Percentiles rank a stretch among this genome's conserved stretches.
Conservation (phyloP, 1,140 invertebrate species). For the Pentalonia nigronervosa region DNA sequence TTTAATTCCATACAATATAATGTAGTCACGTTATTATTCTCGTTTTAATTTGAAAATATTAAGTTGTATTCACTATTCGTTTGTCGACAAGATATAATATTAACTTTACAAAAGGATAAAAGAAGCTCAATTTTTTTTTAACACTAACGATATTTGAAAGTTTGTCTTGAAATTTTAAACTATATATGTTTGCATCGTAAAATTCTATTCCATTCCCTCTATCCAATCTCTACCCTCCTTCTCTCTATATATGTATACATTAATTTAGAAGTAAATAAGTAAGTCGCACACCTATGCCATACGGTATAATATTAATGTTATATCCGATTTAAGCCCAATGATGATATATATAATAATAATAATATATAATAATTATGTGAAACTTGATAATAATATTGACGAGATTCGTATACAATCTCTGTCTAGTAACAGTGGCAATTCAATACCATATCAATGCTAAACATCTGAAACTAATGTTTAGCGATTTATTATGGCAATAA, state of each 20-base stretch:
- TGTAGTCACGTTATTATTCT: neutral
- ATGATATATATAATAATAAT: neutral
- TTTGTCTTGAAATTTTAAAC: conserved; percentile 16
- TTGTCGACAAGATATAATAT: neutral
- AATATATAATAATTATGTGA: conserved; percentile 29
- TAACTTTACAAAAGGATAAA: conserved; percentile 27
- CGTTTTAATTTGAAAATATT: neutral
- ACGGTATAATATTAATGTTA: neutral
- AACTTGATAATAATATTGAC: conserved; percentile 57
- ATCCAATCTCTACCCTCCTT: neutral
- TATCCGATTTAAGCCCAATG: conserved; percentile 22
- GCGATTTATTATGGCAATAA: conserved; percentile 58
- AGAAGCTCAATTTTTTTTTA: conserved; percentile 51
- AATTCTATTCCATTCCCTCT: neutral
- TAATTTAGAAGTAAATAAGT: neutral
- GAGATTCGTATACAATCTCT: conserved; percentile 38
- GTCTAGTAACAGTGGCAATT: conserved; percentile 58
- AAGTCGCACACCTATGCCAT: neutral
- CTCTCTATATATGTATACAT: neutral
- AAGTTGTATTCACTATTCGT: neutral
- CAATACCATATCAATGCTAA: conserved; percentile 58
- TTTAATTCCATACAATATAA: neutral
- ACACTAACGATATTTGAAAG: neutral
- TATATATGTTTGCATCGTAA: neutral
- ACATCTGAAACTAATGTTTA: conserved; percentile 46